Base-by-base conservation (phyloP, 2,113 vertebrate species). In the Sterrhoptilus dennistouni region DNA sequence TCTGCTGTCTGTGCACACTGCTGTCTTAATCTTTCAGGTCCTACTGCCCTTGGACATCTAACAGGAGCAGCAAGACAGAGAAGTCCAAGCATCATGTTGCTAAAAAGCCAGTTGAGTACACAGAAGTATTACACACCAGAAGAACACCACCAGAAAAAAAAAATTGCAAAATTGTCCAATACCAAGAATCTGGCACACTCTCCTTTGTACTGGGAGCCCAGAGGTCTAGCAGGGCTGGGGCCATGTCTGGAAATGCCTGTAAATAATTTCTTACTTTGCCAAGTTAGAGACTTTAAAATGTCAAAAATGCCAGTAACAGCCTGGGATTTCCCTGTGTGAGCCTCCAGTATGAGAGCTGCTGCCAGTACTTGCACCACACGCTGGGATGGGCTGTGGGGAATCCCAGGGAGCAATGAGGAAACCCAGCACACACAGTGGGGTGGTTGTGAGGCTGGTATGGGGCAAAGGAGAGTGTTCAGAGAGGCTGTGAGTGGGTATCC, bases 1-100 rank as follows among this genome's bases (percentile, higher is more conserved):
- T 96, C 93, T 96, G 93, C 93, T 90, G 93, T 84, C 86, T 95
- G 6, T 79, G 65, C 78, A 35, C 18, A 12, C 18, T 87, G 47
- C 9, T 4, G 49, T 59, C 79, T 59, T 95, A 94, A 92, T 90
- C 88, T 82, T 78, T 56, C 76, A 93, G 80, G 80, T 82, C 56
- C 44, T n/a, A 2, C 80, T 92, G 84, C 88, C 80, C 76, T 89
- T 90, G 83, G 44, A 75, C 23, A 19, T 1, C 1, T 23, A 87
- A 68, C 71, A 81, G 47, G 64, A 86, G n/a, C 52, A 83, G 66
- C 35, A 77, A 77, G 49, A 49, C 28, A 63, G 38, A 89, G 56
- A 28, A 18, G 27, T 77, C 68, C 88, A 94, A 81, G 68, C 44
- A 75, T 57, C 49, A 17, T 3, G 11, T 60, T 95, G 63, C 88